A percentile compares a stretch with the other conserved stretches of the same genome.
Conservation (phyloP, 2,888 invertebrate genomes). For the Horisme vitalbata region DNA sequence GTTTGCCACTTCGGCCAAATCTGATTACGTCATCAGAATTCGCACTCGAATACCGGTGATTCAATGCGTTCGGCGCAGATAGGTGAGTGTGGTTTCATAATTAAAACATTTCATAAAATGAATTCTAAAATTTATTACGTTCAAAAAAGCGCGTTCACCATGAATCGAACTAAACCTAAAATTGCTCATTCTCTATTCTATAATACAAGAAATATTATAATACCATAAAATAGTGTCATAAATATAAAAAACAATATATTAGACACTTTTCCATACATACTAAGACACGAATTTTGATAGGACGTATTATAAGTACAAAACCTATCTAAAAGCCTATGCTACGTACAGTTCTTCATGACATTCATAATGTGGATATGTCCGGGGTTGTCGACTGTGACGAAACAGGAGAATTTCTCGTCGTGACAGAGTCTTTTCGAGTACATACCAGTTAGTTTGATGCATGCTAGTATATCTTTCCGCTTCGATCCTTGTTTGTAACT, state of each 20-base stretch:
- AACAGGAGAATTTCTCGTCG: constrained; percentile 80
- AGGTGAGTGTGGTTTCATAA: no score
- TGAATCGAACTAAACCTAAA: no score
- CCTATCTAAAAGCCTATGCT: constrained; percentile 37
- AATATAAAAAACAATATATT: constrained; percentile 9
- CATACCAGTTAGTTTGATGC: constrained; percentile 74
- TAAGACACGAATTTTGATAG: not conserved
- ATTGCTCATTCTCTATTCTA: constrained; percentile 5
- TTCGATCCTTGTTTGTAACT: constrained; percentile 72
- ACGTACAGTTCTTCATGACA: constrained; percentile 54
- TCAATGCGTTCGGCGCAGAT: no score
- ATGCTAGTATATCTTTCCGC: constrained; percentile 69
- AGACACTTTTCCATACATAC: constrained; percentile 2
- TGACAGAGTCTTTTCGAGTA: constrained; percentile 65
- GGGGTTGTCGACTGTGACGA: constrained; percentile 84
- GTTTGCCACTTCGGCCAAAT: no score
- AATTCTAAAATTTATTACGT: no score
- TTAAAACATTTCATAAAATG: no score
- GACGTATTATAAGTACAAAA: constrained; percentile 1
- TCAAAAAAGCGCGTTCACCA: no score
- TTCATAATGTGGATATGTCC: constrained; percentile 84
- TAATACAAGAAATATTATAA: constrained; percentile 6
- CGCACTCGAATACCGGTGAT: no score
- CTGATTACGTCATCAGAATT: no score
- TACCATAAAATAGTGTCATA: constrained; percentile 15